Evolutionary conservation across 2,888 invertebrate genomes (phyloP).

Genomic region (Chaetogeoica ovagalla): DNA sequence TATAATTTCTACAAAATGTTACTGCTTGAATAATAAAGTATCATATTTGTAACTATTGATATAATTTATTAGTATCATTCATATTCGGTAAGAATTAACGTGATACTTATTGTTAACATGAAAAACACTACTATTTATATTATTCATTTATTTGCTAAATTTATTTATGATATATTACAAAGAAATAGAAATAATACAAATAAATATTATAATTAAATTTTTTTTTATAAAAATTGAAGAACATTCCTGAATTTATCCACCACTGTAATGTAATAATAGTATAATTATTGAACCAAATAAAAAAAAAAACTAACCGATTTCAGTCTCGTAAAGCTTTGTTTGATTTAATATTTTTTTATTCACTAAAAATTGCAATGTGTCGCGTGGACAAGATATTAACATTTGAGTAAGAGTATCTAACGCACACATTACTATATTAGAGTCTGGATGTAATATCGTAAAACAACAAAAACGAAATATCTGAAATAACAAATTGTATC

Average conservation of each 20-base stretch:
- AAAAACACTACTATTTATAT: too few relatives aligned
- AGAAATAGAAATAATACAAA: not conserved
- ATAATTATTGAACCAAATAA: not conserved
- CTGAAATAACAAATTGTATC: constrained; percentile 62
- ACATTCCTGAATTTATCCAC: not conserved
- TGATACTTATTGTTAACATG: too few relatives aligned
- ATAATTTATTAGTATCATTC: too few relatives aligned
- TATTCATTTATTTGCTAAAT: too few relatives aligned
- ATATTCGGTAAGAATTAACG: too few relatives aligned
- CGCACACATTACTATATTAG: constrained; percentile 81
- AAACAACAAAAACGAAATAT: constrained; percentile 77
- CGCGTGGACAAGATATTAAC: constrained; percentile 62
- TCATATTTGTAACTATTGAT: too few relatives aligned
- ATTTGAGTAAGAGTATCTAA: constrained; percentile 76
- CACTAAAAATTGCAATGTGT: constrained; percentile 23
- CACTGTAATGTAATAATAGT: not conserved
- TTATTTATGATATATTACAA: not conserved
- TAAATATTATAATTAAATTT: not conserved
- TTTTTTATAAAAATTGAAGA: not conserved
- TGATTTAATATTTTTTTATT: constrained; percentile 48
- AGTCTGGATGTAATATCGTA: constrained; percentile 60
- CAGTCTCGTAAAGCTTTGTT: constrained; percentile 49
- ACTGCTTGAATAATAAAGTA: too few relatives aligned
- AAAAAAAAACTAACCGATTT: constrained; percentile 35
- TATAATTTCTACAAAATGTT: too few relatives aligned